Evolutionary conservation across 2,113 vertebrate genomes (phyloP).

Genomic region (Pangasianodon hypophthalmus): DNA sequence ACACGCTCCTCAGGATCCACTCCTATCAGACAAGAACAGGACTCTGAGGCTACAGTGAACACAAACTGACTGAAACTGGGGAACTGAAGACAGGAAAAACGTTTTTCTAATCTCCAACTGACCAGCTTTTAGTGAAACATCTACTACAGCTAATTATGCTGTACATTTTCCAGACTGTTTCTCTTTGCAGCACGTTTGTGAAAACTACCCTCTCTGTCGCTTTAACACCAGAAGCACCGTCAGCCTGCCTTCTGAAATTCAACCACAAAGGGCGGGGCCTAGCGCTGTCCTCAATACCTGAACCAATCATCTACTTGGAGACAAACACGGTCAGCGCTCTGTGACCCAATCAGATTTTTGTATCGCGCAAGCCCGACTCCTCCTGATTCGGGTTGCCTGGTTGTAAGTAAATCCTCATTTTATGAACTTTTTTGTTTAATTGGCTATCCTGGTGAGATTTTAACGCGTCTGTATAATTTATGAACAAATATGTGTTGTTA

Average conservation of each 20-base stretch:
- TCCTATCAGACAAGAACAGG: background rate
- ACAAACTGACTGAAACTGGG: background rate
- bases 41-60: background rate
- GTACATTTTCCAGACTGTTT: background rate
- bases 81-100: too few species aligned
- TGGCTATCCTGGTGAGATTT: background rate
- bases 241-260: conserved; percentile 19
- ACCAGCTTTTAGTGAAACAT: background rate
- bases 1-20: too few species aligned
- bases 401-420: background rate
- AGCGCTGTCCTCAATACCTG: background rate
- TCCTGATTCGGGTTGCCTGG: conserved; percentile 18
- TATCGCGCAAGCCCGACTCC: conserved; percentile 21
- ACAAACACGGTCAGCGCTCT: conserved; percentile 32
- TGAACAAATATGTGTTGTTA: too few species aligned
- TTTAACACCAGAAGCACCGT: conserved; percentile 29
- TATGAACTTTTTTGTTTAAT: background rate
- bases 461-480: rapidly evolving
- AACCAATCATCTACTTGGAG: conserved; percentile 63
- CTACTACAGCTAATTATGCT: background rate
- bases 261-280: conserved; percentile 16
- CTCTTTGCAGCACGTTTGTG: background rate
- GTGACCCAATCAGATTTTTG: conserved; percentile 58
- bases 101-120: background rate
- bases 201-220: background rate